Conservation (phyloP, 2,888 invertebrate species). For the Drosophila subsilvestris region DNA sequence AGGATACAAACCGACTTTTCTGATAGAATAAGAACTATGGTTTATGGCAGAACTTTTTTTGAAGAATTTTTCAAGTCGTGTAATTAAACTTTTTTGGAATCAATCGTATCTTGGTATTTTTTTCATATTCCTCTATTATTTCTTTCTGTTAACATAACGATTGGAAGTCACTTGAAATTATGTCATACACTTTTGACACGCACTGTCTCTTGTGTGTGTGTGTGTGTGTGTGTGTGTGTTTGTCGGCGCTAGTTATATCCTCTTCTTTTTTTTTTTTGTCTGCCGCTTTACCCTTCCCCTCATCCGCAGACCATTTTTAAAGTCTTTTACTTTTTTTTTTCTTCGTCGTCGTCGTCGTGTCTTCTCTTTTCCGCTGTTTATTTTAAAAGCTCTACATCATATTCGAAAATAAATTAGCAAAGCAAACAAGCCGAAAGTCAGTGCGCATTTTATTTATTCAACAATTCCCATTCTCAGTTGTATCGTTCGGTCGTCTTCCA, state of each 20-base stretch:
- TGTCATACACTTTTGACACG: too few relatives aligned
- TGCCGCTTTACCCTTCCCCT: constrained; percentile 8
- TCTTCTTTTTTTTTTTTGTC: constrained; percentile 21
- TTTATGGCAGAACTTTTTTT: too few relatives aligned
- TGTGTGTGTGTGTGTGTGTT: too few relatives aligned
- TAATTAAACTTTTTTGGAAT: too few relatives aligned
- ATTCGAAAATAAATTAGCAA: constrained; percentile 76
- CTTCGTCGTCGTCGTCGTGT: constrained; percentile 24
- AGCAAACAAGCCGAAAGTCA: constrained; percentile 64
- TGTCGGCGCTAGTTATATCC: constrained; percentile 13
- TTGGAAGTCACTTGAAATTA: too few relatives aligned
- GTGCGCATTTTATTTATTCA: constrained; percentile 53
- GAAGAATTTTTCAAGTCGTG: too few relatives aligned
- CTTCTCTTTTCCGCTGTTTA: constrained; percentile 53
- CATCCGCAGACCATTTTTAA: constrained; percentile 29
- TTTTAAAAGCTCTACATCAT: constrained; percentile 78
- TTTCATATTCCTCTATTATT: too few relatives aligned
- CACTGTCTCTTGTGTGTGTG: too few relatives aligned
- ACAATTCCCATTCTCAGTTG: constrained; percentile 21
- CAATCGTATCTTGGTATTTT: too few relatives aligned
- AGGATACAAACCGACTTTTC: too few relatives aligned
- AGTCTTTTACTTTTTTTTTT: constrained; percentile 22
- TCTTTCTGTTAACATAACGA: too few relatives aligned
- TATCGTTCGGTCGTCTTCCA: constrained; percentile 7
- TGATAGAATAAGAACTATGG: too few relatives aligned